These are phyloP conservation scores for Osmoderma eremita DNA, from an alignment of 2,888 invertebrate genomes.

Conservation along the genomic window DNA sequence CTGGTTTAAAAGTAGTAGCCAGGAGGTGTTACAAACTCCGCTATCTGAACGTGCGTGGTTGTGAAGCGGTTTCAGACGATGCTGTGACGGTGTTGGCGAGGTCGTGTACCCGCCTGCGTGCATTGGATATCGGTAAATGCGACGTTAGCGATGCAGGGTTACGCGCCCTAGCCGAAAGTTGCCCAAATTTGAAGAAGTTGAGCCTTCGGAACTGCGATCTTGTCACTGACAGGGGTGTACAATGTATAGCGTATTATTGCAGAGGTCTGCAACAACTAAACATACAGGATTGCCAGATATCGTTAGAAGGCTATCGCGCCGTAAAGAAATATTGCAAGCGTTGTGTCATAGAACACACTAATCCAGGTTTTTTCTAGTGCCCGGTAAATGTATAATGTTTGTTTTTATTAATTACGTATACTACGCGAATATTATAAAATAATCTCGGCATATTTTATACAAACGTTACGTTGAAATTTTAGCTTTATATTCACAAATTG, in stretches of 20 bases:
- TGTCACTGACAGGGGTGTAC: constrained; percentile 88
- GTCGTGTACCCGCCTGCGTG: constrained; percentile 85
- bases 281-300: constrained; percentile 92
- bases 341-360: constrained; percentile 94
- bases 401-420: constrained; percentile 25
- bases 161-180: constrained; percentile 86
- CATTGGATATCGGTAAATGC: constrained; percentile 92
- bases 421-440: constrained; percentile 10
- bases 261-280: constrained; percentile 90
- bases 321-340: constrained; percentile 92
- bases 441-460: constrained; percentile 19
- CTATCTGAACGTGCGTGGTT: constrained; percentile 91
- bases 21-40: constrained; percentile 87
- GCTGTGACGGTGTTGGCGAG: constrained; percentile 87
- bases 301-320: constrained; percentile 87
- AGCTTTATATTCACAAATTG: not conserved
- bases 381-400: constrained; percentile 25
- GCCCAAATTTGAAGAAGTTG: constrained; percentile 89
- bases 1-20: constrained; percentile 87
- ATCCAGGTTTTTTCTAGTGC: constrained; percentile 87
- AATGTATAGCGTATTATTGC: constrained; percentile 89
- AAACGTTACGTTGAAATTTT: not conserved
- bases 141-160: constrained; percentile 92
- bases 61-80: constrained; percentile 94
- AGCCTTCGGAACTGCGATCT: constrained; percentile 91